These are phyloP conservation scores for Cochlearius cochlearius DNA, from an alignment of 2,113 vertebrate genomes.

Conservation along the genomic window DNA sequence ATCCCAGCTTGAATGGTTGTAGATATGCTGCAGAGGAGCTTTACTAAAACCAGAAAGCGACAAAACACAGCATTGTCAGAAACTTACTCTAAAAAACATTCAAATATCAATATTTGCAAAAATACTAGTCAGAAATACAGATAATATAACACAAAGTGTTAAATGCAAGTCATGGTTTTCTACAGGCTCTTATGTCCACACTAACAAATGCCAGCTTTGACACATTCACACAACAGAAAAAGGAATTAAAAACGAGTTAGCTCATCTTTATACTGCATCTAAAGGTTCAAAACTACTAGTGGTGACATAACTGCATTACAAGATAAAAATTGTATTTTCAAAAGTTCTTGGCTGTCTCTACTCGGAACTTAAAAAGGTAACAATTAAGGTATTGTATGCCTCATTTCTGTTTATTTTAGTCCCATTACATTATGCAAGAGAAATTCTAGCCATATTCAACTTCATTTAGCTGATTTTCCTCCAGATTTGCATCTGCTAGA, in stretches of 20 bases:
- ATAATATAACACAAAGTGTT: neutral
- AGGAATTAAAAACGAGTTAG: neutral
- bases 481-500: neutral
- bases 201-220: neutral
- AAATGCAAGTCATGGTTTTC: neutral
- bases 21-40: neutral
- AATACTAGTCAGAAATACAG: neutral
- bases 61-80: neutral
- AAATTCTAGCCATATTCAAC: neutral
- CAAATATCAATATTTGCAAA: neutral
- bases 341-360: neutral
- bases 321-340: neutral
- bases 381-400: neutral
- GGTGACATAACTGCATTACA: neutral
- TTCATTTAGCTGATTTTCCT: neutral
- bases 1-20: neutral
- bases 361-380: neutral
- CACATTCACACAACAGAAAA: neutral
- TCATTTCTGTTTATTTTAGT: neutral
- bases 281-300: neutral
- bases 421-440: neutral
- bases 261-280: neutral
- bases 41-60: neutral
- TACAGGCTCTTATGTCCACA: neutral
- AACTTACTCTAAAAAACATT: neutral